A percentile compares a stretch with the other conserved stretches of the same genome.
Conservation (phyloP, 2,888 invertebrate species). For the Mythimna vitellina region DNA sequence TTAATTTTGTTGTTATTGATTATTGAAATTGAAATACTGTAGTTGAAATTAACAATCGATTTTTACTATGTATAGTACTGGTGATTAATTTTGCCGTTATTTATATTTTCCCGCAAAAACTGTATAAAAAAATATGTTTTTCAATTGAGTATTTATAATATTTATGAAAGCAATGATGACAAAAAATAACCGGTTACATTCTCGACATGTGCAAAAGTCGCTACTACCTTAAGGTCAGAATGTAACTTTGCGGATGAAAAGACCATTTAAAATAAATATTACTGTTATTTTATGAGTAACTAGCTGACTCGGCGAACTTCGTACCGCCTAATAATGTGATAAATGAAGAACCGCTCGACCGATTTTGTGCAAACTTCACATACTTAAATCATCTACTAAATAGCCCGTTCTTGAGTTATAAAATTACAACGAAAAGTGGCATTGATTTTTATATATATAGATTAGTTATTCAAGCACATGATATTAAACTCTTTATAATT, state of each 20-base stretch:
- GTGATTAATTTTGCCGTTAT: not conserved
- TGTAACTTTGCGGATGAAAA: conserved; percentile 12
- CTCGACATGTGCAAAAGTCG: conserved; percentile 6
- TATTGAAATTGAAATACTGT: not conserved
- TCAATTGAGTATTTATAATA: not conserved
- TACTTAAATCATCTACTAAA: too few relatives aligned
- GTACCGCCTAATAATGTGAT: too few relatives aligned
- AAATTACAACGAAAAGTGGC: too few relatives aligned
- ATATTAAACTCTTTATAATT: not conserved
- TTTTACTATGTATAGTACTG: not conserved
- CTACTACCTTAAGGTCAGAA: conserved; percentile 1
- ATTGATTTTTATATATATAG: too few relatives aligned
- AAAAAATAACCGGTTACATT: conserved; percentile 40
- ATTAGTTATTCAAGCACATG: not conserved
- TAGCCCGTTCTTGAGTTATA: too few relatives aligned
- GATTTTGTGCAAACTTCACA: too few relatives aligned
- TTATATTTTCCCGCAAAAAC: not conserved
- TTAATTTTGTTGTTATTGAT: too few relatives aligned
- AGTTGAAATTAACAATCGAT: not conserved
- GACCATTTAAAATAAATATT: conserved; percentile 11
- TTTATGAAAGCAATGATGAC: conserved; percentile 12
- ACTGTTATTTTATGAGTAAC: conserved; percentile 6
- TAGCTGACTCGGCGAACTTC: too few relatives aligned
- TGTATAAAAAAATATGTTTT: not conserved
- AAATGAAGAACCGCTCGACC: too few relatives aligned